A percentile compares a stretch with the other conserved stretches of the same genome.
These are phyloP conservation scores for Caenorhabditis inopinata DNA, from an alignment of 1,140 invertebrate genomes.

Conservation along the genomic window DNA sequence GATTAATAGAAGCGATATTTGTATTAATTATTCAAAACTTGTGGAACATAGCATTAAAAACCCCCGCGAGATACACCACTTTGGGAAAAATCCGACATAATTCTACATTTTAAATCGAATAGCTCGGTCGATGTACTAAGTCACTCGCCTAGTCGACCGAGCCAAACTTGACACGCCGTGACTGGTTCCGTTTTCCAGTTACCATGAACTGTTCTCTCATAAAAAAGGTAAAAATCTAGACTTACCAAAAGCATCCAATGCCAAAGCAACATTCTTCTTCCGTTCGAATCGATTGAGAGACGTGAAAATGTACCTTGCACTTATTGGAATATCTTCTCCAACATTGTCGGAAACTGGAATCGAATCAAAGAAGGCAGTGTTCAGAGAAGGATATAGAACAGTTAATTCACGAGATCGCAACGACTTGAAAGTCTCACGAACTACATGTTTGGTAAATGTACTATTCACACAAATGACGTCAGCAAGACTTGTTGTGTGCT, in stretches of 20 bases:
- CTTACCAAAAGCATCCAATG: constrained; percentile 78
- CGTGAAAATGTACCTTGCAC: constrained; percentile 73
- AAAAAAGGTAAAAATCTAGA: constrained; percentile 42
- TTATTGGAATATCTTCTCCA: constrained; percentile 67
- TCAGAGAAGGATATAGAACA: constrained; percentile 84
- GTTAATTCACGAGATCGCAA: constrained; percentile 69
- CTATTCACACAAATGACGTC: constrained; percentile 91
- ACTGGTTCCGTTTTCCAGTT: too few relatives aligned
- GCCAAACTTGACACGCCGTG: too few relatives aligned
- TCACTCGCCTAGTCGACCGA: too few relatives aligned
- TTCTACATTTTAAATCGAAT: too few relatives aligned
- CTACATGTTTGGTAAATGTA: constrained; percentile 75
- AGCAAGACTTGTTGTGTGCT: constrained; percentile 79
- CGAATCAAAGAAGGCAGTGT: constrained; percentile 74
- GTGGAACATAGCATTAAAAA: too few relatives aligned
- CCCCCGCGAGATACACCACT: too few relatives aligned
- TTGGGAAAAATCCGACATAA: too few relatives aligned
- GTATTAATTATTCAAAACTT: too few relatives aligned
- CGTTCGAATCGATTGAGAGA: constrained; percentile 96
- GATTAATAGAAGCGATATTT: too few relatives aligned
- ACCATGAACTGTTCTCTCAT: too few relatives aligned
- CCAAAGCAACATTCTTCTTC: constrained; percentile 88
- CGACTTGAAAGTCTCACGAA: constrained; percentile 67
- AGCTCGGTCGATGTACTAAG: too few relatives aligned
- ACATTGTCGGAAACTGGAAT: constrained; percentile 73